Evolutionary conservation across 2,888 invertebrate species (phyloP).

Genomic region (Drosophila tripunctata): DNA sequence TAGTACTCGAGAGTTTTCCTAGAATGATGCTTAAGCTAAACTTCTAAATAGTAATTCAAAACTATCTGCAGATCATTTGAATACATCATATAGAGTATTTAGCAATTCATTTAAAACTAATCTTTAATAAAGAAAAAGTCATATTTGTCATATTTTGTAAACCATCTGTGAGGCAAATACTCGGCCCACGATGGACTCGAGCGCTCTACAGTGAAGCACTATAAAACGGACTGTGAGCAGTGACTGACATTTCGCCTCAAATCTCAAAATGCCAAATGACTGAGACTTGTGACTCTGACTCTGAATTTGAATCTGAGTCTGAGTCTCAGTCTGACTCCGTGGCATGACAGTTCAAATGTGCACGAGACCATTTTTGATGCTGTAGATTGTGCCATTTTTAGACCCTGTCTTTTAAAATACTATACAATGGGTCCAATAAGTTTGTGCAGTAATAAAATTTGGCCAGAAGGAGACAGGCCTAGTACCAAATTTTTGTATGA

Average conservation of each 20-base stretch:
- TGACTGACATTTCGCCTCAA: slow-evolving; percentile 79
- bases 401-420: too few relatives aligned
- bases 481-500: too few relatives aligned
- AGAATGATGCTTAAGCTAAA: background rate
- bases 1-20: background rate
- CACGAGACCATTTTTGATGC: slow-evolving; percentile 62
- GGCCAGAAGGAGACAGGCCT: too few relatives aligned
- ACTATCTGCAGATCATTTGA: background rate
- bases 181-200: slow-evolving; percentile 45
- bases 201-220: slow-evolving; percentile 59
- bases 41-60: too few relatives aligned
- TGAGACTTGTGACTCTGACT: slow-evolving; percentile 18
- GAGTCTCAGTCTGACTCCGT: slow-evolving; percentile 19
- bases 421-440: too few relatives aligned
- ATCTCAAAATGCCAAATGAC: slow-evolving; percentile 68
- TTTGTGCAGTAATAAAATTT: too few relatives aligned
- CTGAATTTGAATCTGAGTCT: background rate
- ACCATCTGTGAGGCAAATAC: slow-evolving; percentile 36
- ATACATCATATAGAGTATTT: slow-evolving; percentile 32
- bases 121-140: background rate
- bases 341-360: slow-evolving; percentile 77
- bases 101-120: background rate
- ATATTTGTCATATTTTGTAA: slow-evolving; percentile 56
- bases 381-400: slow-evolving; percentile 62
- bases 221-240: slow-evolving; percentile 48